Evolutionary conservation across 2,797 vertebrate genomes (phyloP).

Genomic region (Pithecia hirsuta): DNA sequence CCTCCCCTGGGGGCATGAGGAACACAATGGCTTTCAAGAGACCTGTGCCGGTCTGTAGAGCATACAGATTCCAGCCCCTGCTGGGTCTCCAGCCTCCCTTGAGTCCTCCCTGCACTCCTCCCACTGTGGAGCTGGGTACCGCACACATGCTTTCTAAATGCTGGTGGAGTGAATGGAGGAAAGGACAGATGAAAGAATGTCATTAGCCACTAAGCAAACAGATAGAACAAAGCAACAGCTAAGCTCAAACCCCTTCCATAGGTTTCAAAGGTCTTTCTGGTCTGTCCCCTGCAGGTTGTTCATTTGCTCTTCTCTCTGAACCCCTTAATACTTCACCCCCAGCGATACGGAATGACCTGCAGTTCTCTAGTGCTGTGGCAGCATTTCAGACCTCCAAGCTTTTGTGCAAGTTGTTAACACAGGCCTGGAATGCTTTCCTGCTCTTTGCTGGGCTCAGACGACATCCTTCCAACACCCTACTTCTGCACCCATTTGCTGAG

Average conservation of each 20-base stretch:
- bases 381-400: neutral
- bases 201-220: neutral
- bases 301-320: neutral
- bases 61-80: neutral
- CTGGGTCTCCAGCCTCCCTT: neutral
- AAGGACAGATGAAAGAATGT: neutral
- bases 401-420: neutral
- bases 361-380: neutral
- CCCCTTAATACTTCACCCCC: neutral
- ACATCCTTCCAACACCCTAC: neutral
- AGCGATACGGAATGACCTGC: neutral
- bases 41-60: neutral
- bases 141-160: neutral
- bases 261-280: neutral
- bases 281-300: neutral
- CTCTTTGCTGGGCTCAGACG: neutral
- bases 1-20: neutral
- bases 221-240: neutral
- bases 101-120: neutral
- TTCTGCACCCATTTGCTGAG: neutral
- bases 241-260: neutral
- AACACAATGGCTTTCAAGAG: neutral
- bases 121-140: neutral
- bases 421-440: neutral
- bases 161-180: neutral